Evolutionary conservation across 2,888 invertebrate species (phyloP), one percentile per base, ranked within the genome.

Genomic region (Sisyra terminalis): DNA sequence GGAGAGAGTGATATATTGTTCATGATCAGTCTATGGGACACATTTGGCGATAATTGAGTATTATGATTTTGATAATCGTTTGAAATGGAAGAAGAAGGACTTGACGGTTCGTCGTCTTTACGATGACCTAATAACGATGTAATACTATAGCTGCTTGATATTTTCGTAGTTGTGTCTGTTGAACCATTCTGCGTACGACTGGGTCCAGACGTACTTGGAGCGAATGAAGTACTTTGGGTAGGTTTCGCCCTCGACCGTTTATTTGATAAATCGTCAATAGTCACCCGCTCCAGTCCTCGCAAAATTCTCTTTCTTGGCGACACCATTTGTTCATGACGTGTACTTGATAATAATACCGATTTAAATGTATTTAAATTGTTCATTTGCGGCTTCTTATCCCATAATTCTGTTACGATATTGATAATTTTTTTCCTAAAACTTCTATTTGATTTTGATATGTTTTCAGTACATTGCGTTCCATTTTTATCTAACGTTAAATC

Each of bases 221-320:
- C 47, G 53, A 55, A 56, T 11, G 56, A 55, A 14, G 45, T 37
- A 57, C 66, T 58, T 51, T 65, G 46, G 51, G 66, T 60, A 42
- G 64, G 60, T 52, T 63, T 64, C 31, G 73, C 70, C 32, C 73
- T 67, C 47, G 61, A 60, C 46, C 78, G 66, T 57, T 78, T 78
- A 41, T 63, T 67, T 34, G 74, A 73, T 51, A 71, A 71, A 53
- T 82, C 81, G 56, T 77, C 77, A 46, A 78, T 64, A 48, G 75
- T 78, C 6, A 82, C 82, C 53, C 78, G 71, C 57, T 87, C 87
- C 56, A 87, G 70, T 59, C 87, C 86, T 43, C 85, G 72, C 47
- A 87, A 65, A 61, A 86, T 80, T 51, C 87, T 72, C 58, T 87
- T 87, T 32, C 87, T 70, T 40, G 87, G 87, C 46, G 86, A 86